Conservation (phyloP, 1,140 invertebrate genomes). For the Temnothorax nylanderi region DNA sequence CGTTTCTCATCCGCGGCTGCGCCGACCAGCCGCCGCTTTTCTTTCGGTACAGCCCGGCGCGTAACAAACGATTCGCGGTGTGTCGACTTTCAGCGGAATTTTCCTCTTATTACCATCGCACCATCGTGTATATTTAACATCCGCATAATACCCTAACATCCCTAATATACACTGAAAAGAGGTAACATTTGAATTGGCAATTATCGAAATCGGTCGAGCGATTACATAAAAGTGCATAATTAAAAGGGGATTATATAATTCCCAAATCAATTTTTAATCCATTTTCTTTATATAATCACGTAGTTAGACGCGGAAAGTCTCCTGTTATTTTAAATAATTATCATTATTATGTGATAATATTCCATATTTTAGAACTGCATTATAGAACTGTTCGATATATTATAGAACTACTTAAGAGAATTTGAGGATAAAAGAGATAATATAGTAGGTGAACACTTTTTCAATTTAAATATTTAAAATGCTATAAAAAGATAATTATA, state of each 20-base stretch:
- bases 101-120: conserved; percentile 41
- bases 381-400: background rate
- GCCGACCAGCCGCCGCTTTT: conserved; percentile 22
- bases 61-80: conserved; percentile 57
- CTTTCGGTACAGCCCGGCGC: conserved; percentile 37
- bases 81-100: conserved; percentile 38
- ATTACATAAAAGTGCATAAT: background rate
- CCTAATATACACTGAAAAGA: background rate
- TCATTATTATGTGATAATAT: background rate
- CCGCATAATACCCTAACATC: background rate
- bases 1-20: conserved; percentile 51
- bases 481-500: conserved; percentile 1
- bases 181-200: background rate
- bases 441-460: background rate
- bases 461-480: background rate
- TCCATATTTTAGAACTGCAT: background rate
- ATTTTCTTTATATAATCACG: background rate
- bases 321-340: background rate
- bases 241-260: conserved; percentile 3
- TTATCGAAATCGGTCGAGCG: background rate
- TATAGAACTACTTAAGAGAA: background rate
- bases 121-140: conserved; percentile 5
- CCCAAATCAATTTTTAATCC: conserved; percentile 7
- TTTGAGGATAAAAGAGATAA: background rate
- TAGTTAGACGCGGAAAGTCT: background rate